Base-by-base conservation (phyloP, 2,888 invertebrate genomes). In the Nomada lathburiana region DNA sequence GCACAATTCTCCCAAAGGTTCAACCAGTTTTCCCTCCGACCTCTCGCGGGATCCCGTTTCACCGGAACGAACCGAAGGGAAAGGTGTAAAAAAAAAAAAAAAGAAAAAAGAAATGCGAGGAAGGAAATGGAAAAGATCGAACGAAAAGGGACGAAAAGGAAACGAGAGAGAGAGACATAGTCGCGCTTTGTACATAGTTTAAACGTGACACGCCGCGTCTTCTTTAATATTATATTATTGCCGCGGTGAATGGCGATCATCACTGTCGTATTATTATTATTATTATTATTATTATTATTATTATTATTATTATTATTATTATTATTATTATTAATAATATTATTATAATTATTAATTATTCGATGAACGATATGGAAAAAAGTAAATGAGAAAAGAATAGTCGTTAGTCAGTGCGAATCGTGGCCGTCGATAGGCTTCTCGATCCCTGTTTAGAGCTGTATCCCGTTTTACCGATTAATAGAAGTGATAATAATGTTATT, bases 171-270 rank as follows among this genome's bases (percentile, higher is more conserved):
- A 26, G 13, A 68, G 52, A 20, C 52, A 67, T 20, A 91, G 91
- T 93, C 91, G 92, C 90, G 91, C 92, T 93, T 94, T 94, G 93
- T 94, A 94, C 79, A 94, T 94, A 94, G 81, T 88, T 88, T 81
- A 77, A 74, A 72, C 47, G 68, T 80, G 79, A 69, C 89, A 85
- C 55, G 77, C 74, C 75, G 75, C 76, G 76, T 84, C 78, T 79
- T 83, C 86, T 85, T 88, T 13, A 10, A 36, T 52, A 26, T 36
- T 65, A 62, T 52, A 7, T 3, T 70, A 86, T 86, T 86, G 79
- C 47, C 47, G 47, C 82, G 74, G 80, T 55, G 69, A 63, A 74
- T 52, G 74, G 74, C 83, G 79, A 75, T 44, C 76, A 83, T 88
- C 87, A 84, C 85, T 80, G 75, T 23, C 88, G 86, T 86, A 89